Conservation (phyloP, 2,888 invertebrate genomes). For the Lymantria monacha region DNA sequence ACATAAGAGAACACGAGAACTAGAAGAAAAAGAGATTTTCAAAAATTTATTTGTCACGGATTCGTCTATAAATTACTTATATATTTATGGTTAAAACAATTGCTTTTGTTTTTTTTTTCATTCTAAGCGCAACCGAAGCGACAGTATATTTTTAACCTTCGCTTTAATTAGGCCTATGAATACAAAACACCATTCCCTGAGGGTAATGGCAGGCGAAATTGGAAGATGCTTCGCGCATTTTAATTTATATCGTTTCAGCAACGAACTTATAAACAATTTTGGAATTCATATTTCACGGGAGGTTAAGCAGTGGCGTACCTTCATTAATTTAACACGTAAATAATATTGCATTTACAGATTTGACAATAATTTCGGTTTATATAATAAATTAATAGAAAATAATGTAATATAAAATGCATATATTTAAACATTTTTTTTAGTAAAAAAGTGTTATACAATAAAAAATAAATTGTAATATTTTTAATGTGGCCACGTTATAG, state of each 20-base stretch:
- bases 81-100: no score
- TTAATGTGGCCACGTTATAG: neutral
- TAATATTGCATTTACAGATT: conserved; percentile 10
- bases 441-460: no score
- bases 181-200: conserved; percentile 42
- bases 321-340: conserved; percentile 12
- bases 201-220: conserved; percentile 47
- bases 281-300: conserved; percentile 25
- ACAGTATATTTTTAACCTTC: conserved; percentile 34
- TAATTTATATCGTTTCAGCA: conserved; percentile 48
- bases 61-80: no score
- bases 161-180: conserved; percentile 54
- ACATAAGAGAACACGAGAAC: no score
- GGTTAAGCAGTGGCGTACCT: conserved; percentile 19
- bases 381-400: neutral
- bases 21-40: no score
- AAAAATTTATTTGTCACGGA: no score
- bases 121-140: no score
- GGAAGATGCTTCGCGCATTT: conserved; percentile 52
- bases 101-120: no score
- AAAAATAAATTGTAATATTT: neutral
- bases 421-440: neutral
- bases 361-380: conserved; percentile 18
- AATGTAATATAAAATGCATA: neutral
- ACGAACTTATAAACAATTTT: conserved; percentile 36